phyloP scores from a whole-genome alignment of 2,113 vertebrate genomes.

The Osmerus mordax region DNA sequence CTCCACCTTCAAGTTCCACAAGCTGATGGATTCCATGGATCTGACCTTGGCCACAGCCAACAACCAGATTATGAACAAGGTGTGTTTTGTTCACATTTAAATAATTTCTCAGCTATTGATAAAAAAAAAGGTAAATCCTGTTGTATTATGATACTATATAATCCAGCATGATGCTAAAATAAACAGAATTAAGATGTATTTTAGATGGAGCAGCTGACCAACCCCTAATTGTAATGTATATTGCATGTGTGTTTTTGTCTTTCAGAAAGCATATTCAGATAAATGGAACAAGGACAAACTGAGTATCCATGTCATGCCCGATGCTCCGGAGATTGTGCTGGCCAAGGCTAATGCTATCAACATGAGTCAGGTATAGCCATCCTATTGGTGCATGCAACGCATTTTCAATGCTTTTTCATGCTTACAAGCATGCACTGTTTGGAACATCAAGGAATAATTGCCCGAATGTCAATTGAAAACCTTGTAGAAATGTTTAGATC shows the following conservation, averaged over 20 bases:
- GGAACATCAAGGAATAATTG: no score
- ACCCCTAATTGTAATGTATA: no score
- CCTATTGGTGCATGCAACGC: not conserved
- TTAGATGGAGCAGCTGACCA: no score
- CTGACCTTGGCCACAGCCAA: slow-evolving; percentile 85
- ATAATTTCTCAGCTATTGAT: no score
- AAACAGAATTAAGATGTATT: no score
- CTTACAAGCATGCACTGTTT: not conserved
- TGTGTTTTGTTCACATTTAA: slow-evolving; percentile 29
- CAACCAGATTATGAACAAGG: slow-evolving; percentile 92
- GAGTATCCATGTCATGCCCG: slow-evolving; percentile 86
- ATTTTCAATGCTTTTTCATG: not conserved
- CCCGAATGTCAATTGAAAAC: no score
- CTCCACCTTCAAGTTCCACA: slow-evolving; percentile 81
- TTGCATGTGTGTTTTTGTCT: slow-evolving; percentile 17
- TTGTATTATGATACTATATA: no score
- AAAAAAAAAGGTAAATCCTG: no score
- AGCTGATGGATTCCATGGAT: slow-evolving; percentile 90
- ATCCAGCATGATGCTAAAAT: no score
- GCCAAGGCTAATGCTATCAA: slow-evolving; percentile 89
- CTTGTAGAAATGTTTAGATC: no score
- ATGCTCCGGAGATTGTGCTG: slow-evolving; percentile 83
- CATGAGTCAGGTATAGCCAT: slow-evolving; percentile 81
- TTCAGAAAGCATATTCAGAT: slow-evolving; percentile 82
- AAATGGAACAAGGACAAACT: slow-evolving; percentile 92